Percentiles rank a stretch among this genome's conserved stretches.
These are phyloP conservation scores for Lithophane semibrunnea DNA, from an alignment of 2,888 invertebrate genomes.

Conservation along the genomic window DNA sequence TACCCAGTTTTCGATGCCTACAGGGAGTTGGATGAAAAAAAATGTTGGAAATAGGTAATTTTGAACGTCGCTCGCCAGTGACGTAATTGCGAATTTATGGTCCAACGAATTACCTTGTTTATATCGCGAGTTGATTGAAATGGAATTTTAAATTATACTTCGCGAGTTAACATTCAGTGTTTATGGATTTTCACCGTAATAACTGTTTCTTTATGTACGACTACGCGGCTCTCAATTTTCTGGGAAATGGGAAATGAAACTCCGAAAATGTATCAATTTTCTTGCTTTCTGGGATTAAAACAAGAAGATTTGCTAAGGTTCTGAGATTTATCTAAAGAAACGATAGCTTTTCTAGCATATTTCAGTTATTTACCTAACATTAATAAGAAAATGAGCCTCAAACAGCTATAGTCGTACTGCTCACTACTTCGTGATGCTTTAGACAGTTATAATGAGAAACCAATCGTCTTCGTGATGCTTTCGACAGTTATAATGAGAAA, in stretches of 20 bases:
- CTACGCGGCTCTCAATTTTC: neutral
- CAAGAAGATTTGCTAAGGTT: neutral
- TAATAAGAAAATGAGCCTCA: too few species aligned
- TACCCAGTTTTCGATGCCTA: conserved; percentile 88
- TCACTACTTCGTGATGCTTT: neutral
- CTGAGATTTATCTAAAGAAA: neutral
- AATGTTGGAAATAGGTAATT: conserved; percentile 88
- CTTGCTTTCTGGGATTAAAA: neutral
- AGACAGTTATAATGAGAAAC: neutral
- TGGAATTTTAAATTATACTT: conserved; percentile 69
- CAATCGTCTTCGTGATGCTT: neutral
- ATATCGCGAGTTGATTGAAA: conserved; percentile 67
- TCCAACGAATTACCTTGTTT: conserved; percentile 68
- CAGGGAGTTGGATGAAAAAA: conserved; percentile 88
- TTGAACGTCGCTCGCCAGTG: conserved; percentile 84
- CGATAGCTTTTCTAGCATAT: neutral
- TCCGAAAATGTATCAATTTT: neutral
- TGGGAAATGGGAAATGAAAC: conserved; percentile 9
- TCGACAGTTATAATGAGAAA: neutral
- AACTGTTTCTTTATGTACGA: conserved; percentile 35
- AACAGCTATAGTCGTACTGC: too few species aligned
- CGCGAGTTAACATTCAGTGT: conserved; percentile 44
- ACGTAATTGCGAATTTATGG: conserved; percentile 87
- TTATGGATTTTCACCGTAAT: conserved; percentile 46
- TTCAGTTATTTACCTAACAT: neutral